phyloP scores from a whole-genome alignment of 2,888 invertebrate species.

The Nomada ruficornis region DNA sequence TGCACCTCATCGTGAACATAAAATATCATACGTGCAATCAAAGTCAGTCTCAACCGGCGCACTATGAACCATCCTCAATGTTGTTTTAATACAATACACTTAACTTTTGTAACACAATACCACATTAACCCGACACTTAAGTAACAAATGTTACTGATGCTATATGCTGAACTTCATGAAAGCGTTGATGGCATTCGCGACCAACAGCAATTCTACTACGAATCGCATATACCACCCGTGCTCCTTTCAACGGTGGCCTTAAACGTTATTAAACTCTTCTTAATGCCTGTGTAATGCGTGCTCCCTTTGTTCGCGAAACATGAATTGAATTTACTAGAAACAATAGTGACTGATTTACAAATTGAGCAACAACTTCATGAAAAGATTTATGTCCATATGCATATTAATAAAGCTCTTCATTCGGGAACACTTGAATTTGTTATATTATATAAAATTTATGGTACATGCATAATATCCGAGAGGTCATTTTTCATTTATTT shows the following conservation, averaged over 20 bases:
- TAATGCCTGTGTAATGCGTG: not conserved
- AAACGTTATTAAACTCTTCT: conserved; percentile 15
- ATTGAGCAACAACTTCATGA: too few relatives aligned
- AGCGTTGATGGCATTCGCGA: conserved; percentile 39
- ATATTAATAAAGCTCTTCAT: too few relatives aligned
- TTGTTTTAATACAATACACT: conserved; percentile 45
- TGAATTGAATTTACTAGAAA: not conserved
- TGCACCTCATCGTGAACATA: conserved; percentile 25
- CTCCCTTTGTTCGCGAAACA: not conserved
- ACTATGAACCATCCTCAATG: conserved; percentile 11
- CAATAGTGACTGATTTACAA: not conserved
- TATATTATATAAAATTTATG: too few relatives aligned
- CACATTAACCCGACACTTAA: conserved; percentile 51
- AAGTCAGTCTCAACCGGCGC: not conserved
- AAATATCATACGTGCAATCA: conserved; percentile 27
- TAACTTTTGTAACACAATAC: conserved; percentile 36
- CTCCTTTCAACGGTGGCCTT: conserved; percentile 19
- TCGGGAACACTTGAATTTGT: too few relatives aligned
- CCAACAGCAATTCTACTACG: conserved; percentile 17
- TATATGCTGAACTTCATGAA: conserved; percentile 23
- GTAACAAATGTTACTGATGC: conserved; percentile 51
- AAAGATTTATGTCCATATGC: too few relatives aligned
- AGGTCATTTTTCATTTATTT: too few relatives aligned
- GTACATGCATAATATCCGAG: too few relatives aligned
- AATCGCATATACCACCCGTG: conserved; percentile 28